A percentile compares a stretch with the other conserved stretches of the same genome.
phyloP scores from a whole-genome alignment of 2,797 vertebrate species.

The Danio kyathit region DNA sequence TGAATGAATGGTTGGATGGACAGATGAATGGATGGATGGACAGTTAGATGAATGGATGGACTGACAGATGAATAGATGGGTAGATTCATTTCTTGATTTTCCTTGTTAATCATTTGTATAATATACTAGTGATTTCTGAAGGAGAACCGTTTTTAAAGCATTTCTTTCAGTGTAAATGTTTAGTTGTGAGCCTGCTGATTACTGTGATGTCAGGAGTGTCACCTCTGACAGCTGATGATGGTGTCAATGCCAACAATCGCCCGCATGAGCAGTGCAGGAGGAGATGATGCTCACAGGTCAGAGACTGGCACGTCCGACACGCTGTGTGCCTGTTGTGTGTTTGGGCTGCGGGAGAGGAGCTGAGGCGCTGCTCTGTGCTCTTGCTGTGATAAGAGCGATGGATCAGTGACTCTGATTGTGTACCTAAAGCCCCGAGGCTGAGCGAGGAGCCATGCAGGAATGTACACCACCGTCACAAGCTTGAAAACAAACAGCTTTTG shows the following conservation, averaged over 20 bases:
- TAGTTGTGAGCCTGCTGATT: neutral
- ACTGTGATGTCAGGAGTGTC: constrained; percentile 1
- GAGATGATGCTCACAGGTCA: constrained; percentile 44
- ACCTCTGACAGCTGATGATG: neutral
- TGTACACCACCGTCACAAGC: constrained; percentile 66
- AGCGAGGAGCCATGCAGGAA: constrained; percentile 72
- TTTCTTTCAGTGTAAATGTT: neutral
- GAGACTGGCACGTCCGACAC: constrained; percentile 64
- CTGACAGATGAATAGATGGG: neutral
- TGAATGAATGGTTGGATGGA: neutral
- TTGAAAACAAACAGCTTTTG: constrained; percentile 68
- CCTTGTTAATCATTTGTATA: neutral
- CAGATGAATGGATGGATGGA: neutral
- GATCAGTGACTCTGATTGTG: constrained; percentile 77
- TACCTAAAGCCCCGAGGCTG: constrained; percentile 64
- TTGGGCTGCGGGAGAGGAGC: constrained; percentile 73
- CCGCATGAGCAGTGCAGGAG: neutral
- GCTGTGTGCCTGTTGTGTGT: constrained; percentile 78
- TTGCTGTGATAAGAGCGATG: constrained; percentile 74
- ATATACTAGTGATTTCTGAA: neutral
- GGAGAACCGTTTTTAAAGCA: neutral
- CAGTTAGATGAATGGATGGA: neutral
- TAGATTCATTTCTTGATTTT: too few species aligned
- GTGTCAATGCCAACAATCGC: constrained; percentile 7
- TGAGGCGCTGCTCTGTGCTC: constrained; percentile 68